These are phyloP conservation scores for Nycticorax nycticorax DNA, from an alignment of 2,113 vertebrate genomes.

Conservation along the genomic window DNA sequence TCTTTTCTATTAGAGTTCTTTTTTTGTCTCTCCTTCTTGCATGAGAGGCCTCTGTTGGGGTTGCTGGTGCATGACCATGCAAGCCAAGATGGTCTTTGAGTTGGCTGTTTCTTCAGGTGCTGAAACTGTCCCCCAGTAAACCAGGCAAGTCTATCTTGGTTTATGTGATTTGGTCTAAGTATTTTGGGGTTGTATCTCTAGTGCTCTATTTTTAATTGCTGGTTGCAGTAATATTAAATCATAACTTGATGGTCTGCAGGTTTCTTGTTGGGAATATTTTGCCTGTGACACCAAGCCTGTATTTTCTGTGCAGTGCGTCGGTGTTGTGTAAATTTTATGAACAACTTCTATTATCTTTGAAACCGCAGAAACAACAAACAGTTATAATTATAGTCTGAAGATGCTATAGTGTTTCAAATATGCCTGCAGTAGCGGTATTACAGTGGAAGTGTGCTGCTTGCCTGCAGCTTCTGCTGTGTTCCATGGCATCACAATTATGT, in stretches of 20 bases:
- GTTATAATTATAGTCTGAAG: slow-evolving; percentile 74
- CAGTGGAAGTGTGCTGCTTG: slow-evolving; percentile 45
- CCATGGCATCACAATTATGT: slow-evolving; percentile 74
- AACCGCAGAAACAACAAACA: slow-evolving; percentile 69
- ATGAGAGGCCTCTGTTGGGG: neutral
- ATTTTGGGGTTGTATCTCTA: neutral
- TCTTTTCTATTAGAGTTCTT: neutral
- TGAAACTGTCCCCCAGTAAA: neutral
- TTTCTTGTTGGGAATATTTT: slow-evolving; percentile 42
- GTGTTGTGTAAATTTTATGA: slow-evolving; percentile 57
- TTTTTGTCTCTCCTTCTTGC: neutral
- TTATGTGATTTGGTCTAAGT: slow-evolving; percentile 12
- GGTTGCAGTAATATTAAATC: neutral
- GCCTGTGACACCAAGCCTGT: slow-evolving; percentile 12
- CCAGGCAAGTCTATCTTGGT: slow-evolving; percentile 1
- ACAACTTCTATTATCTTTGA: slow-evolving; percentile 73
- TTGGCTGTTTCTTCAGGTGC: neutral
- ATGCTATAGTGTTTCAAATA: slow-evolving; percentile 69
- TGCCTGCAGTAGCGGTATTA: slow-evolving; percentile 61
- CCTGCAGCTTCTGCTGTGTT: slow-evolving; percentile 65
- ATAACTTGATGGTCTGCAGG: slow-evolving; percentile 38
- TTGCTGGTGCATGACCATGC: neutral
- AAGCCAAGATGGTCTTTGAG: neutral
- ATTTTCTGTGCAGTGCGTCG: slow-evolving; percentile 46
- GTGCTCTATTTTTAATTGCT: slow-evolving; percentile 30